Percentiles rank a stretch among this genome's conserved stretches.
These are phyloP conservation scores for Drosophila sordidula DNA, from an alignment of 2,888 invertebrate genomes.

Conservation along the genomic window DNA sequence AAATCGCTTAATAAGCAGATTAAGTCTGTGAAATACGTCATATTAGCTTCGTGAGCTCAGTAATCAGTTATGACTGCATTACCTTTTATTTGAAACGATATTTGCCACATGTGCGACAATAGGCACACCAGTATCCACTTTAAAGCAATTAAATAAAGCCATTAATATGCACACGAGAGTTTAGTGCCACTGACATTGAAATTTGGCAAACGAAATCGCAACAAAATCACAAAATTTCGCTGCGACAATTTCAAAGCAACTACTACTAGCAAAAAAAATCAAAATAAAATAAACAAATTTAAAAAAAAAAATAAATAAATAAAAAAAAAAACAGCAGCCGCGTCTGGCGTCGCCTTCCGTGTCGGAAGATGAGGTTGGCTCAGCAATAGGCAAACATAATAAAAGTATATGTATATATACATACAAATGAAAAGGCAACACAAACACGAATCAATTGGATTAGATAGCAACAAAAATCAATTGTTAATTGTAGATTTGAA, in stretches of 20 bases:
- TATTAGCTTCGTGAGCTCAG: not conserved
- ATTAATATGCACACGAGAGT: constrained; percentile 66
- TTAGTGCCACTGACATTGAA: constrained; percentile 75
- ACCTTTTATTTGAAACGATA: not conserved
- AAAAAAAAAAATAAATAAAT: constrained; percentile 11
- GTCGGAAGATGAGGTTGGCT: constrained; percentile 69
- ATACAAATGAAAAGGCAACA: constrained; percentile 9
- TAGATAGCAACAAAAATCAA: constrained; percentile 21
- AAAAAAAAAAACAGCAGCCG: constrained; percentile 22
- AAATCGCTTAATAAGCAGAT: constrained; percentile 1
- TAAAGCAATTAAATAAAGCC: constrained; percentile 21
- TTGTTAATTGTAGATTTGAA: constrained; percentile 29
- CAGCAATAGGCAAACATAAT: constrained; percentile 22
- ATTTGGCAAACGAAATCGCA: constrained; percentile 53
- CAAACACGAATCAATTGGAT: constrained; percentile 24
- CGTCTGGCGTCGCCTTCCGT: constrained; percentile 69
- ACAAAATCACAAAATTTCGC: constrained; percentile 53
- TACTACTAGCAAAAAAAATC: constrained; percentile 4
- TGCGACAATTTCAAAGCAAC: constrained; percentile 56
- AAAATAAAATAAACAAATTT: constrained; percentile 14
- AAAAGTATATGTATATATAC: constrained; percentile 6
- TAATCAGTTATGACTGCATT: not conserved
- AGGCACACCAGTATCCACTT: constrained; percentile 9
- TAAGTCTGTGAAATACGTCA: no score
- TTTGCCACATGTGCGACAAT: not conserved